Evolutionary conservation across 2,113 vertebrate genomes (phyloP).

Genomic region (Pagrus major): DNA sequence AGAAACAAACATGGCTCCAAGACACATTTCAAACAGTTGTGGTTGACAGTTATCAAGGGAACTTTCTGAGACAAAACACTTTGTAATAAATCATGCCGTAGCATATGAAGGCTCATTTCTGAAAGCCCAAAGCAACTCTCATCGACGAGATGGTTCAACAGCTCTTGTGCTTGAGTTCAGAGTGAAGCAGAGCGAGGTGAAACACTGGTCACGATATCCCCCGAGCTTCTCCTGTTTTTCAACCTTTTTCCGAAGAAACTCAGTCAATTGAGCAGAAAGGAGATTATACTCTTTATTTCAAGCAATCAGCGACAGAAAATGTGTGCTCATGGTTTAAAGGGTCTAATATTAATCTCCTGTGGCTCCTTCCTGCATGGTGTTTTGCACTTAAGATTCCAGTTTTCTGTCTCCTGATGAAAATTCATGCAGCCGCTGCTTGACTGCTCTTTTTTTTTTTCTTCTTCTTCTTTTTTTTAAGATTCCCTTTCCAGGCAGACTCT

Average conservation of each 20-base stretch:
- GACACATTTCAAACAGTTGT: slow-evolving; percentile 1
- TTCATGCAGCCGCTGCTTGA: slow-evolving; percentile 65
- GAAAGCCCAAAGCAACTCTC: slow-evolving; percentile 38
- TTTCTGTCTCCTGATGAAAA: slow-evolving; percentile 70
- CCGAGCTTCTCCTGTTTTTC: slow-evolving; percentile 50
- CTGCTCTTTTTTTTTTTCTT: slow-evolving; percentile 56
- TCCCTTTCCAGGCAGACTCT: slow-evolving; percentile 63
- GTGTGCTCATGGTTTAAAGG: slow-evolving; percentile 57
- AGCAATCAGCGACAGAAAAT: slow-evolving; percentile 59
- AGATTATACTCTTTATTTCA: slow-evolving; percentile 64
- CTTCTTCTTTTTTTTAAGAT: slow-evolving; percentile 47
- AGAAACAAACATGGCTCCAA: not conserved
- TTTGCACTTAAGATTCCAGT: slow-evolving; percentile 65
- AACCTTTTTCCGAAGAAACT: slow-evolving; percentile 43
- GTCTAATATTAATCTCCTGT: slow-evolving; percentile 68
- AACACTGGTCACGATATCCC: slow-evolving; percentile 59
- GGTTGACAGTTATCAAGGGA: slow-evolving; percentile 6
- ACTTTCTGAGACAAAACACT: not conserved
- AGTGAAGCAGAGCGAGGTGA: slow-evolving; percentile 47
- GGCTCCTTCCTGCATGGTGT: slow-evolving; percentile 50
- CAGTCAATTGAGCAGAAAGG: slow-evolving; percentile 62
- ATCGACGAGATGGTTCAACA: not conserved
- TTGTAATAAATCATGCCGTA: slow-evolving; percentile 24
- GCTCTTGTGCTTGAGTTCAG: slow-evolving; percentile 29
- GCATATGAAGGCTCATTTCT: slow-evolving; percentile 13